These are phyloP conservation scores for Cheilinus undulatus DNA, from an alignment of 2,113 vertebrate genomes.

Conservation along the genomic window DNA sequence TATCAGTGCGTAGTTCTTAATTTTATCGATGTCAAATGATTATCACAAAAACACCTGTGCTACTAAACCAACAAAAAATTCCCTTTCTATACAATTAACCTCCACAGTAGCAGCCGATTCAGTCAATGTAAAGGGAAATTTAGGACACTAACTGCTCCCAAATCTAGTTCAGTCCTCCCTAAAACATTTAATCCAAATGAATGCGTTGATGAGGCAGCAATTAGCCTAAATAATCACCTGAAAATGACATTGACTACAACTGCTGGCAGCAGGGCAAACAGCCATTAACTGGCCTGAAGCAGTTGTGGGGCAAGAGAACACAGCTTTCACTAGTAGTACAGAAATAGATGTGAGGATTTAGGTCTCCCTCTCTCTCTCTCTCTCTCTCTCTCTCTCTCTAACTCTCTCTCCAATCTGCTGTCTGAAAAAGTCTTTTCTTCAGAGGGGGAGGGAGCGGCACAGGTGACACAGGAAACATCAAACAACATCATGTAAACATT, in stretches of 20 bases:
- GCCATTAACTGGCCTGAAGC: constrained; percentile 51
- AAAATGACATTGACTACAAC: constrained; percentile 66
- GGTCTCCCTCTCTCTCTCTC: constrained; percentile 67
- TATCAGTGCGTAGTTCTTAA: too few species aligned
- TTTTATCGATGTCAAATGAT: not conserved
- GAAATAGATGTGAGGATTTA: constrained; percentile 79
- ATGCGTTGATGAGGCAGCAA: constrained; percentile 59
- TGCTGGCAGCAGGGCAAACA: constrained; percentile 35
- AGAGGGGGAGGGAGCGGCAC: constrained; percentile 42
- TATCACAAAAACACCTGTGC: not conserved
- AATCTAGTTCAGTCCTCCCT: constrained; percentile 29
- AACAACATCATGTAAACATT: constrained; percentile 41
- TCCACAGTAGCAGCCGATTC: constrained; percentile 5
- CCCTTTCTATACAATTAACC: constrained; percentile 4
- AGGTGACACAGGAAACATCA: constrained; percentile 71
- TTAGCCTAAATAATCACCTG: constrained; percentile 73
- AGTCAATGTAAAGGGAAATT: constrained; percentile 7
- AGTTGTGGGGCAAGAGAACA: constrained; percentile 71
- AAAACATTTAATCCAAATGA: constrained; percentile 57
- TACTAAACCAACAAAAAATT: not conserved
- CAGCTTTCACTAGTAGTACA: constrained; percentile 64
- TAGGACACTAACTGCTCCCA: not conserved
- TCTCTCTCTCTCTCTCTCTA: constrained; percentile 18
- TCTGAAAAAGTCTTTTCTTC: constrained; percentile 58
- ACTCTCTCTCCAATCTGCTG: constrained; percentile 70